phyloP scores from a whole-genome alignment of 2,888 invertebrate species.

The Bombyx huttoni region DNA sequence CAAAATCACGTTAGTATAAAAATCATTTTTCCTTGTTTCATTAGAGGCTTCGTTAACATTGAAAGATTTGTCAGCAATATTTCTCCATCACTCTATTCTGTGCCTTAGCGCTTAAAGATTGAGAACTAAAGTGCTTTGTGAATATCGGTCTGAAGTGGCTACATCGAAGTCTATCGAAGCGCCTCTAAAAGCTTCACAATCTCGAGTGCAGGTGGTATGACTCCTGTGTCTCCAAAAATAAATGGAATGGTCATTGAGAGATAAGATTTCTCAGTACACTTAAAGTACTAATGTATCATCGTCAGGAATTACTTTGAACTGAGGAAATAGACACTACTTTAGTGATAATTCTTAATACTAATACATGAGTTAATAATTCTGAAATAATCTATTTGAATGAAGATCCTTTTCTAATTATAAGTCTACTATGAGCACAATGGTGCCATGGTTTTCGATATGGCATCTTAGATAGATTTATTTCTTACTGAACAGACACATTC shows the following conservation, averaged over 20 bases:
- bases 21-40: constrained; percentile 17
- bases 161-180: constrained; percentile 49
- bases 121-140: constrained; percentile 20
- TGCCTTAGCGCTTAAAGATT: constrained; percentile 1
- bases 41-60: constrained; percentile 26
- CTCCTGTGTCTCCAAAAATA: constrained; percentile 67
- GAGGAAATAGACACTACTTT: neutral
- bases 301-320: constrained; percentile 4
- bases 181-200: constrained; percentile 57
- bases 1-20: constrained; percentile 13
- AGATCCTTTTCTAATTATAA: too few relatives aligned
- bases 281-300: constrained; percentile 7
- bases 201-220: constrained; percentile 67
- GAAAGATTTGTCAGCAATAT: constrained; percentile 45
- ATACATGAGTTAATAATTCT: too few relatives aligned
- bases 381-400: too few relatives aligned
- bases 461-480: too few relatives aligned
- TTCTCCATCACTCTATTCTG: constrained; percentile 8
- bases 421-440: too few relatives aligned
- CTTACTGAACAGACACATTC: too few relatives aligned
- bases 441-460: too few relatives aligned
- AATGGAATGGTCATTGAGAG: constrained; percentile 61
- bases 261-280: constrained; percentile 44
- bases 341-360: neutral
- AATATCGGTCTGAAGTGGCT: constrained; percentile 38